A percentile compares a stretch with the other conserved stretches of the same genome.
These are phyloP conservation scores for Graphium colonna DNA, from an alignment of 2,888 invertebrate species.

Conservation along the genomic window DNA sequence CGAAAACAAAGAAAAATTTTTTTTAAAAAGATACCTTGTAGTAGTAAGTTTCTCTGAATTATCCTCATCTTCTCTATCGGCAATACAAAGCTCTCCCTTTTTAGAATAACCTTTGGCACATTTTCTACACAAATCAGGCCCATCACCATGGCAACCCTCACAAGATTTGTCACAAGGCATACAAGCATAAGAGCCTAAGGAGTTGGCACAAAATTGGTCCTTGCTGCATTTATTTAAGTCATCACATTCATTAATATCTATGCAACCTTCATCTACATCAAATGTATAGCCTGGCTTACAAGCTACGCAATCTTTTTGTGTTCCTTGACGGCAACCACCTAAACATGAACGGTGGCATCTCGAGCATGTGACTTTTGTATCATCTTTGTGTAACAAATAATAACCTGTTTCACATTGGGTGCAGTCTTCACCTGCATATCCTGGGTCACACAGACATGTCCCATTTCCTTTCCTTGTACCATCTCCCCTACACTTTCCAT, in stretches of 20 bases:
- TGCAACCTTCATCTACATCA: conserved; percentile 87
- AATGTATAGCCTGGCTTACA: conserved; percentile 86
- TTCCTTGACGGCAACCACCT: conserved; percentile 86
- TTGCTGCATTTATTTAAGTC: conserved; percentile 74
- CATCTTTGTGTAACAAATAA: conserved; percentile 87
- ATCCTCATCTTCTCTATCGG: conserved; percentile 76
- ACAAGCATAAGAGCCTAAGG: conserved; percentile 90
- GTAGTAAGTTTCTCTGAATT: conserved; percentile 48
- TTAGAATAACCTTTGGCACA: conserved; percentile 88
- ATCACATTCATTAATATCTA: conserved; percentile 92
- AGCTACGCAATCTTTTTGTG: conserved; percentile 82
- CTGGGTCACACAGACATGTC: conserved; percentile 90
- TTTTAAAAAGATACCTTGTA: conserved; percentile 49
- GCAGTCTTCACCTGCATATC: conserved; percentile 90
- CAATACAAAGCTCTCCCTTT: conserved; percentile 88
- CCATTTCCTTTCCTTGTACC: conserved; percentile 97
- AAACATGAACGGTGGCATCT: conserved; percentile 90
- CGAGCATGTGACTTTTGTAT: conserved; percentile 86
- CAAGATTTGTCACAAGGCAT: conserved; percentile 92
- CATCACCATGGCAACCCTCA: conserved; percentile 91
- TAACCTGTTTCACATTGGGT: conserved; percentile 87
- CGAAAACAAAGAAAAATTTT: conserved; percentile 11
- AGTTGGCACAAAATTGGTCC: conserved; percentile 93
- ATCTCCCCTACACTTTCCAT: conserved; percentile 89
- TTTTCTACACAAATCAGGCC: conserved; percentile 92